phyloP scores from a whole-genome alignment of 2,797 vertebrate species.

The Octomys mimax region DNA sequence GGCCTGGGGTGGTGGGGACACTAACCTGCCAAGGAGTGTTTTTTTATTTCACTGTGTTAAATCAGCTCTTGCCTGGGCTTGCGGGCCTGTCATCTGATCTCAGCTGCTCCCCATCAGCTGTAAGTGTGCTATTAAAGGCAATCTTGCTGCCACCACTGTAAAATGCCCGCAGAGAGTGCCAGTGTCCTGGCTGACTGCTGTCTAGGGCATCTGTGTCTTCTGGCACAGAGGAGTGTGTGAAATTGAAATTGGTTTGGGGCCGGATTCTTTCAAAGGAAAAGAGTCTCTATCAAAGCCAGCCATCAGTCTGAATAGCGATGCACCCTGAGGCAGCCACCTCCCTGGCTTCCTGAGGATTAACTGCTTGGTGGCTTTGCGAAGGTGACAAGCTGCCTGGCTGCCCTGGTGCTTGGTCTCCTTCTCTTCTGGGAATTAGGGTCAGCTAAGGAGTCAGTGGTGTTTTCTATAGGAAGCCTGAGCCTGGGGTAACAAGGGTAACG shows the following conservation, averaged over 20 bases:
- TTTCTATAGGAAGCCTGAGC: background rate
- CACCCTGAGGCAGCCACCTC: background rate
- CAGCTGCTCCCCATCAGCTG: background rate
- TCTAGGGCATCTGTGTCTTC: background rate
- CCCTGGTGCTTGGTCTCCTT: background rate
- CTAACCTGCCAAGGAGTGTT: background rate
- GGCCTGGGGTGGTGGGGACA: background rate
- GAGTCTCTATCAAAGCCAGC: background rate
- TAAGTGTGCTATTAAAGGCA: slow-evolving; percentile 44
- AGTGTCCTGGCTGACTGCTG: background rate
- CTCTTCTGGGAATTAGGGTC: background rate
- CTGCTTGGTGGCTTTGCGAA: background rate
- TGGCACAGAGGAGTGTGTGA: slow-evolving; percentile 25
- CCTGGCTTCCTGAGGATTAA: background rate
- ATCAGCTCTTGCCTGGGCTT: background rate
- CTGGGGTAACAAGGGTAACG: background rate
- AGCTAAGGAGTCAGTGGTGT: background rate
- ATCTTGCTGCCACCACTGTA: background rate
- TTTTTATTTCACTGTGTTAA: slow-evolving; percentile 37
- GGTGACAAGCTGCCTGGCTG: background rate
- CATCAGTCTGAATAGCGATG: background rate
- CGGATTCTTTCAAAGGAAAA: slow-evolving; percentile 39
- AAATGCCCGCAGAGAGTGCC: slow-evolving; percentile 38
- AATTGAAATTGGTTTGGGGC: slow-evolving; percentile 36
- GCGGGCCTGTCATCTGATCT: background rate